Base-by-base conservation (phyloP, 2,797 vertebrate species). In the Macroramphosus scolopax region DNA sequence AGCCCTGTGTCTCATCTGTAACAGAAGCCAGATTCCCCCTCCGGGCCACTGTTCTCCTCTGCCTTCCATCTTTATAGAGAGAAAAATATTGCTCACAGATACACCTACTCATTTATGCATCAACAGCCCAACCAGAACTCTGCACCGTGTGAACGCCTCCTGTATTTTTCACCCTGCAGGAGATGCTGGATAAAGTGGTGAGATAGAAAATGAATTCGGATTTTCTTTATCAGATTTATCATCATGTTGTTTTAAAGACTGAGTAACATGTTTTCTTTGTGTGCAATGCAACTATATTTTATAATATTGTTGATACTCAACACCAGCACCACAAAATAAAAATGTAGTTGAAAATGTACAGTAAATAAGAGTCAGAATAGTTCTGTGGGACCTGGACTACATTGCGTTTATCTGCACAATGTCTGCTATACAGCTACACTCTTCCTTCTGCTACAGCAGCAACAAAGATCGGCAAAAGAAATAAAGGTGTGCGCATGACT, bases 401-500 rank as follows among this genome's bases (percentile, higher is more conserved):
- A 14, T 58, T 72, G 41, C 51, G 50, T 41, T 66, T 26, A 37
- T 55, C 75, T 72, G 75, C 45, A 66, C 42, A 57, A 39, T 60
- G 72, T 72, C 69, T 45, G 31, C 49, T 36, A 24, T 20, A 30
- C 46, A 53, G 58, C 56, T 43, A 22, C 37, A 37, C 65, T 65
- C 38, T 17, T 24, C 26, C 49, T 33, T 50, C 31, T 52, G 44
- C 42, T 26, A 18, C 54, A 16, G 49, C 18, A 40, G 32, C 31
- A 5, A 69, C 74, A 57, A 75, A 75, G 61, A 80, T 60, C 53
- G 68, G 66, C 48, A 67, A 69, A 72, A 73, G 65, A 78, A 75
- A 80, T 72, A 59, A 68, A 86, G 51, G 67, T 71, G 80, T 59
- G 66, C 77, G 80, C 59, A 70, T 40, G 47, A 58, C 43, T 59